Conservation (phyloP, 1,140 invertebrate species). For the Colletes gigas region DNA sequence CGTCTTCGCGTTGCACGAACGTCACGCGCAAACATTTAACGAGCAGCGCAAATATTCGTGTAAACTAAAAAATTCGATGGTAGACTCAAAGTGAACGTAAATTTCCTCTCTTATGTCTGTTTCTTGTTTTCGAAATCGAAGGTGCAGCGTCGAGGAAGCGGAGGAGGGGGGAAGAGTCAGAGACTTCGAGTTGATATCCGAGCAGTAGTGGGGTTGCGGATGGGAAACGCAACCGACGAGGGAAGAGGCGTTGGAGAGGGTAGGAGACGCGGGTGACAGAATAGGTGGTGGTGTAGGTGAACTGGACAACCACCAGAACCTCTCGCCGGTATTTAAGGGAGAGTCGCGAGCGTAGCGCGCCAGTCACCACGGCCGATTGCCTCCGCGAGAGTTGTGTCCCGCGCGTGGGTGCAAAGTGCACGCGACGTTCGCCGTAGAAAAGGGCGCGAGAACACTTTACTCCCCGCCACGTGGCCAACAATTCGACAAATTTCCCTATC, state of each 20-base stretch:
- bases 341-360: conserved; percentile 75
- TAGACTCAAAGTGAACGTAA: too few relatives aligned
- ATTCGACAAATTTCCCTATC: not conserved
- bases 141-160: conserved; percentile 34
- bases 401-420: not conserved
- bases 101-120: too few relatives aligned
- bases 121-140: too few relatives aligned
- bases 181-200: conserved; percentile 63
- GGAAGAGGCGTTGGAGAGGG: conserved; percentile 24
- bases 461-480: not conserved
- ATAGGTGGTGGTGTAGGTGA: conserved; percentile 65
- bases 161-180: conserved; percentile 62
- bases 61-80: too few relatives aligned
- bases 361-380: conserved; percentile 76
- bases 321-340: conserved; percentile 79
- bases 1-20: too few relatives aligned
- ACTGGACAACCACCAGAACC: conserved; percentile 75
- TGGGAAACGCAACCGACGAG: conserved; percentile 63
- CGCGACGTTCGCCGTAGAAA: not conserved
- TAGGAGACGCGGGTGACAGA: conserved; percentile 58
- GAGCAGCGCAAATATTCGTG: too few relatives aligned
- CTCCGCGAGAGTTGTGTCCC: conserved; percentile 65
- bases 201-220: conserved; percentile 62
- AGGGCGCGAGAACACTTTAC: conserved; percentile 24
- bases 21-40: too few relatives aligned